phyloP scores from a whole-genome alignment of 2,113 vertebrate genomes.

The Paedocypris sp. region DNA sequence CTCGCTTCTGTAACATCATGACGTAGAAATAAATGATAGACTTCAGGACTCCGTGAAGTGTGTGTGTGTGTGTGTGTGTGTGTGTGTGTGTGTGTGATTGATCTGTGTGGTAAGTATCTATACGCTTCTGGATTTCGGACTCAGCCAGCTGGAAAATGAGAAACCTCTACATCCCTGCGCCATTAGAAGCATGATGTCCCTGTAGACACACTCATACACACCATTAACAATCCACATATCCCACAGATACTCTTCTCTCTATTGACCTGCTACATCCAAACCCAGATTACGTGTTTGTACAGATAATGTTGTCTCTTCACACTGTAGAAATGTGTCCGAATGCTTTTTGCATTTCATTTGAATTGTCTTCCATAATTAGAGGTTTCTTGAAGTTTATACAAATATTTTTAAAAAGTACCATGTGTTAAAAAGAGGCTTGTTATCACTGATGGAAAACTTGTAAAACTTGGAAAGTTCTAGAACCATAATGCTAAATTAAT shows the following conservation, averaged over 20 bases:
- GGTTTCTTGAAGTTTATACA: too few species aligned
- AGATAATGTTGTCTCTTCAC: too few species aligned
- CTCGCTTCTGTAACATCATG: neutral
- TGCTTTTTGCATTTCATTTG: too few species aligned
- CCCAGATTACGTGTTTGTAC: constrained; percentile 55
- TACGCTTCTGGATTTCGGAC: constrained; percentile 40
- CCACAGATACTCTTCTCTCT: too few species aligned
- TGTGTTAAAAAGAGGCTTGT: too few species aligned
- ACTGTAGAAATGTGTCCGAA: too few species aligned
- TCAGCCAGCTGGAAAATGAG: constrained; percentile 63
- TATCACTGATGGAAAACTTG: too few species aligned
- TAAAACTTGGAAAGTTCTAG: too few species aligned
- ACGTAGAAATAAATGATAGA: constrained; percentile 14
- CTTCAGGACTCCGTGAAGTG: neutral
- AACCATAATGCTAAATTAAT: too few species aligned
- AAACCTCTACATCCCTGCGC: constrained; percentile 62
- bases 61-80: constrained; percentile 12
- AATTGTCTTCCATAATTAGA: too few species aligned
- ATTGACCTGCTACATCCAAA: too few species aligned
- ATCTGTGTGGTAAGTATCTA: constrained; percentile 54
- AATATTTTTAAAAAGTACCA: too few species aligned
- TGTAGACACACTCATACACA: constrained; percentile 6
- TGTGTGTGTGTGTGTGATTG: constrained; percentile 45
- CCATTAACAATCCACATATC: constrained; percentile 11
- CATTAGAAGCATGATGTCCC: constrained; percentile 63